These are phyloP conservation scores for Discoglossus pictus DNA, from an alignment of 2,797 vertebrate species.

Conservation along the genomic window DNA sequence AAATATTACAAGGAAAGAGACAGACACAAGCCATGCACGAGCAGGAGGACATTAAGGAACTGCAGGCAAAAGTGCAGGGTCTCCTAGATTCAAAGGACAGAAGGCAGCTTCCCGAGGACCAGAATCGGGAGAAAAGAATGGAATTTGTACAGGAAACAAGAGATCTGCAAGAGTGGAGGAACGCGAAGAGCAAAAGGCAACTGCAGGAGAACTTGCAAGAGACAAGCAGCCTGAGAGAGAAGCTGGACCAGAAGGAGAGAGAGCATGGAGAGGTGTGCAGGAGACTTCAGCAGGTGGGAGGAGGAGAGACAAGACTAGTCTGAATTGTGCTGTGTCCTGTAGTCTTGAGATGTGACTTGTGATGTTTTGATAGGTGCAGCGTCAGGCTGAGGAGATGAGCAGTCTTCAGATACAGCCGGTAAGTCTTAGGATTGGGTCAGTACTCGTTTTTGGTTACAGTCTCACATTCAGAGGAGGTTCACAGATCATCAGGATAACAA, in stretches of 20 bases:
- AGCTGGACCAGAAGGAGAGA: constrained; percentile 69
- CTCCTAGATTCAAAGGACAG: background rate
- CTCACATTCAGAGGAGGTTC: too few species aligned
- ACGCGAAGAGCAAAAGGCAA: constrained; percentile 40
- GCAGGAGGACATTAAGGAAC: background rate
- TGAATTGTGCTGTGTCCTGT: background rate
- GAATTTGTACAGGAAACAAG: background rate
- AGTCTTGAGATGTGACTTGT: background rate
- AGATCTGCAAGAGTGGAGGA: background rate
- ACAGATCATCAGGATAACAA: too few species aligned
- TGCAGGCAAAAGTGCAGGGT: constrained; percentile 4
- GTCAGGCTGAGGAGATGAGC: constrained; percentile 85
- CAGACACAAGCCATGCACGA: background rate
- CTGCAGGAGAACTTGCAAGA: constrained; percentile 68
- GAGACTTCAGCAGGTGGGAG: constrained; percentile 81
- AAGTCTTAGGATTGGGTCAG: constrained; percentile 57
- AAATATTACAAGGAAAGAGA: background rate
- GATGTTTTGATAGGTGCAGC: constrained; percentile 75
- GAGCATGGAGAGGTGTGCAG: constrained; percentile 69
- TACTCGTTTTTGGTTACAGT: too few species aligned
- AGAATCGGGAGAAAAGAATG: background rate
- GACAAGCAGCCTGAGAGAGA: constrained; percentile 70
- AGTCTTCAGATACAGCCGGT: constrained; percentile 86
- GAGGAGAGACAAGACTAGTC: background rate
- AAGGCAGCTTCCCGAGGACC: background rate